phyloP scores from a whole-genome alignment of 2,113 vertebrate genomes.

The Kryptolebias marmoratus region DNA sequence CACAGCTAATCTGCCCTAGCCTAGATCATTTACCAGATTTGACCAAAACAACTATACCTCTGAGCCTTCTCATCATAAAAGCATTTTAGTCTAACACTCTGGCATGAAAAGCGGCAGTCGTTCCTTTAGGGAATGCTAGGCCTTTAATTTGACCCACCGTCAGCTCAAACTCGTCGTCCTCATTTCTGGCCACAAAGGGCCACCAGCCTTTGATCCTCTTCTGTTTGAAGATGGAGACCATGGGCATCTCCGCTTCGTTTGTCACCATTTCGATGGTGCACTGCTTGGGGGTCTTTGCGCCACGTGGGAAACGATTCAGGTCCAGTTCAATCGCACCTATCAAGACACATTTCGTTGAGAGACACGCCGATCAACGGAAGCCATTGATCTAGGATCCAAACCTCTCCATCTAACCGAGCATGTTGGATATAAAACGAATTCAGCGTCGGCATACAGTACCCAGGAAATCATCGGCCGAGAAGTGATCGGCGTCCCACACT shows the following conservation, averaged over 20 bases:
- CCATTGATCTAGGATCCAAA: neutral
- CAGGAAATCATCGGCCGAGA: slow-evolving; percentile 96
- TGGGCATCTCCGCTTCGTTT: slow-evolving; percentile 87
- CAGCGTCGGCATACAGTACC: slow-evolving; percentile 73
- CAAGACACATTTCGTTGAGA: neutral
- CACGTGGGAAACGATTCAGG: slow-evolving; percentile 93
- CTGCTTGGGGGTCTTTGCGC: slow-evolving; percentile 94
- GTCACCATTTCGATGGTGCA: slow-evolving; percentile 94
- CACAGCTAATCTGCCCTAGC: no score
- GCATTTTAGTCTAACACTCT: no score
- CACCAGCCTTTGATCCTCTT: slow-evolving; percentile 99
- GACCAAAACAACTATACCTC: no score
- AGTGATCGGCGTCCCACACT: slow-evolving; percentile 98
- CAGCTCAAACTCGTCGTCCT: slow-evolving; percentile 94
- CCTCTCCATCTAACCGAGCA: neutral
- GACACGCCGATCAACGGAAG: no score
- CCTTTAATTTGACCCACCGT: slow-evolving; percentile 80
- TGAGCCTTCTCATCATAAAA: no score
- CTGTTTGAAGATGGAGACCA: slow-evolving; percentile 98
- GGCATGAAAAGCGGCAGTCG: no score
- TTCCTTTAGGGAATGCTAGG: neutral
- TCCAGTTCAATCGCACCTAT: slow-evolving; percentile 95
- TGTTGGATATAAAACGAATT: neutral
- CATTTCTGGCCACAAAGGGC: slow-evolving; percentile 93
- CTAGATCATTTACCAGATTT: no score